Conservation (phyloP, 2,888 invertebrate genomes). For the Frankliniella intonsa region DNA sequence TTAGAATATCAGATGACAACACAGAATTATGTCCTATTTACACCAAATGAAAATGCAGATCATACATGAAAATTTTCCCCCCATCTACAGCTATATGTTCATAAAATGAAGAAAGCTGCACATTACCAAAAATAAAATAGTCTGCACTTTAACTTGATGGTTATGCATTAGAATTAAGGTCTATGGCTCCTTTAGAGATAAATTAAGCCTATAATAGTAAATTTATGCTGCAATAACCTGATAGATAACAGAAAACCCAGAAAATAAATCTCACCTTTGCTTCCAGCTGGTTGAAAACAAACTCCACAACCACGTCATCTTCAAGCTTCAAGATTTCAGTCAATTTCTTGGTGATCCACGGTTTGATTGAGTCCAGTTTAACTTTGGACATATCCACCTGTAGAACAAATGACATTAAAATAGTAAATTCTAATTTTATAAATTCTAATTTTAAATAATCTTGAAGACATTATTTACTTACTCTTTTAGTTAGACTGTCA, state of each 20-base stretch:
- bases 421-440: too few species aligned
- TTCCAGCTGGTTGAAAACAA: constrained; percentile 97
- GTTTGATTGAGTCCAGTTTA: constrained; percentile 94
- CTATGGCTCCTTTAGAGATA: too few species aligned
- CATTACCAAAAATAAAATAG: neutral
- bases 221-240: neutral
- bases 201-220: neutral
- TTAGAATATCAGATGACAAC: neutral
- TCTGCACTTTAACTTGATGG: too few species aligned
- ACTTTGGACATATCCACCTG: constrained; percentile 98
- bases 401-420: constrained; percentile 37
- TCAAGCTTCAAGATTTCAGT: constrained; percentile 95
- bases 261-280: constrained; percentile 67
- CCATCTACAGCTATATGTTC: neutral
- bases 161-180: too few species aligned
- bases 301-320: constrained; percentile 98
- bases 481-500: constrained; percentile 88
- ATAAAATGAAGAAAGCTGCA: neutral
- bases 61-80: neutral
- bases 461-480: constrained; percentile 43
- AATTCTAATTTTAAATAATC: neutral
- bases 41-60: neutral
- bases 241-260: neutral
- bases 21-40: neutral
- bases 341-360: constrained; percentile 97